phyloP scores from a whole-genome alignment of 2,113 vertebrate species.

The Podilymbus podiceps region DNA sequence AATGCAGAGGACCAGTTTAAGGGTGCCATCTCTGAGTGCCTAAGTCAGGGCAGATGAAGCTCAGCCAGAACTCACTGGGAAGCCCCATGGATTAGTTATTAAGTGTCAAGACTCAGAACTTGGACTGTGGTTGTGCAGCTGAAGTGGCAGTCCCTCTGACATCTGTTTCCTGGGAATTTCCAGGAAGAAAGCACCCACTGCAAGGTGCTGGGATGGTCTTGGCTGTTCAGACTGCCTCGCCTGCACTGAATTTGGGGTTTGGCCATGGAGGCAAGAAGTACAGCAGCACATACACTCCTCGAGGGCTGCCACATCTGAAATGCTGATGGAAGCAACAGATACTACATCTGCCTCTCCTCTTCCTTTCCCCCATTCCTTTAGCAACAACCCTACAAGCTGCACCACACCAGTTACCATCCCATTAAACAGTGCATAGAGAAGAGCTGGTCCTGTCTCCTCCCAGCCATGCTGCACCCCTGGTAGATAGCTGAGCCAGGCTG shows the following conservation, averaged over 20 bases:
- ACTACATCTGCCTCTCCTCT: background rate
- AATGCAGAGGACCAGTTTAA: background rate
- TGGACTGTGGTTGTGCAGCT: background rate
- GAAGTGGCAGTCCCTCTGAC: background rate
- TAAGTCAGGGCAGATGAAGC: background rate
- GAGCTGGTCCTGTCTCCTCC: background rate
- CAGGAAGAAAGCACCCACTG: background rate
- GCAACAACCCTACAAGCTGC: background rate
- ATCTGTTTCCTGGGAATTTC: background rate
- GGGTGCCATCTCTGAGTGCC: background rate
- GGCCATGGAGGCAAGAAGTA: background rate
- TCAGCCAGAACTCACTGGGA: background rate
- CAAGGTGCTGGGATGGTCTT: background rate
- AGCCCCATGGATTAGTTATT: background rate
- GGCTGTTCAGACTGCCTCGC: background rate
- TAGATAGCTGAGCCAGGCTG: background rate
- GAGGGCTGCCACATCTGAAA: background rate
- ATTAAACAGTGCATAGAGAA: background rate
- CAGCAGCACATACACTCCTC: background rate
- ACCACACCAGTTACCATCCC: background rate
- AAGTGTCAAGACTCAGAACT: background rate
- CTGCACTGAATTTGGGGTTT: background rate
- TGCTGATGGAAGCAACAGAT: background rate
- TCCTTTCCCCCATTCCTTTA: background rate
- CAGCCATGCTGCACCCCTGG: rapidly evolving